phyloP scores from a whole-genome alignment of 2,888 invertebrate genomes.

The Clepsis dumicolana region DNA sequence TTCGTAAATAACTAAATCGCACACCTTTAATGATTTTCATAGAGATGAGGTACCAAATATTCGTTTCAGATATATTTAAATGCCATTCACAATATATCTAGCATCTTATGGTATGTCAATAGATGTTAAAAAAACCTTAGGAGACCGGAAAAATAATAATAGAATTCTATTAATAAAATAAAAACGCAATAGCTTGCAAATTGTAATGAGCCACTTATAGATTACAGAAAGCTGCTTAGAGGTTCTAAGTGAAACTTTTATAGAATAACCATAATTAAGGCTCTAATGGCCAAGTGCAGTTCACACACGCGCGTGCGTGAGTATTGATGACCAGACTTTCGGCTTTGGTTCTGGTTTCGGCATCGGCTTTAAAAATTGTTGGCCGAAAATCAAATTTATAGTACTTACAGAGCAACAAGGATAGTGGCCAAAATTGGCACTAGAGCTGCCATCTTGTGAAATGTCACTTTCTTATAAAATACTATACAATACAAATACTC shows the following conservation, averaged over 20 bases:
- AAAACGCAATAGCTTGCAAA: conserved; percentile 1
- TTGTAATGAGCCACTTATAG: conserved; percentile 19
- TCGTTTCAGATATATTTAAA: too few species aligned
- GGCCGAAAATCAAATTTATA: neutral
- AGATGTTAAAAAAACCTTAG: too few species aligned
- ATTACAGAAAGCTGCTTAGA: conserved; percentile 15
- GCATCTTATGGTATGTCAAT: too few species aligned
- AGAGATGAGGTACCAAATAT: too few species aligned
- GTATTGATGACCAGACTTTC: neutral
- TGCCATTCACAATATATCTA: too few species aligned
- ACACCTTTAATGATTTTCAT: too few species aligned
- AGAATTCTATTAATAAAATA: neutral
- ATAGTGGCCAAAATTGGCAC: too few species aligned
- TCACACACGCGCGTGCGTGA: conserved; percentile 1
- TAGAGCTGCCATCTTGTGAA: too few species aligned
- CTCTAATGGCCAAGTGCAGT: conserved; percentile 2
- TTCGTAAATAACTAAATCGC: too few species aligned
- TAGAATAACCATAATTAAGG: conserved; percentile 30
- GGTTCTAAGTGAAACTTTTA: conserved; percentile 37
- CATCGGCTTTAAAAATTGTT: neutral
- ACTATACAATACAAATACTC: too few species aligned
- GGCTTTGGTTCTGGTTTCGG: neutral
- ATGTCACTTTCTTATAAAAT: too few species aligned
- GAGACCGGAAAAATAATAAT: neutral
- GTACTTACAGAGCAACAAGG: too few species aligned